Evolutionary conservation across 2,888 invertebrate genomes (phyloP).

Genomic region (Sarcophaga caerulescens): DNA sequence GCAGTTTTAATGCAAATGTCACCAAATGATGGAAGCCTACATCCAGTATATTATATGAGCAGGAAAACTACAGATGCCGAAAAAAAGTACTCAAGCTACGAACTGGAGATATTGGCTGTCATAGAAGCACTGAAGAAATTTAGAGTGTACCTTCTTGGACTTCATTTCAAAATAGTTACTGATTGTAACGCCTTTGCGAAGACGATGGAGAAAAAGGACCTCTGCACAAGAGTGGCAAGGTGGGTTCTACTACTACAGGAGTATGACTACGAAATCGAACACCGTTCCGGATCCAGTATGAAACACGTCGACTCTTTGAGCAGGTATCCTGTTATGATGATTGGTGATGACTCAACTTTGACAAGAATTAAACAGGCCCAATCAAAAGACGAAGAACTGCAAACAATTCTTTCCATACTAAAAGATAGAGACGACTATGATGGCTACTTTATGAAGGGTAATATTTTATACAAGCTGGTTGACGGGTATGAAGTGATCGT

Average conservation of each 20-base stretch:
- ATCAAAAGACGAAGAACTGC: constrained; percentile 51
- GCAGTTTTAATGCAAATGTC: constrained; percentile 57
- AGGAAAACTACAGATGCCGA: too few relatives aligned
- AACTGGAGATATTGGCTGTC: constrained; percentile 54
- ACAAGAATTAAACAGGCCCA: constrained; percentile 59
- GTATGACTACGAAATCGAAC: constrained; percentile 67
- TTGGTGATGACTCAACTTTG: constrained; percentile 21
- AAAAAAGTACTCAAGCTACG: too few relatives aligned
- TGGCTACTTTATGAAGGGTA: constrained; percentile 34
- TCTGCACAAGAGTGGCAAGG: constrained; percentile 59
- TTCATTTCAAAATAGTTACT: constrained; percentile 64
- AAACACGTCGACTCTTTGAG: constrained; percentile 68
- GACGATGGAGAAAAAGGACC: too few relatives aligned
- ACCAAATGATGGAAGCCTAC: constrained; percentile 15
- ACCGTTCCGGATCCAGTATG: constrained; percentile 60
- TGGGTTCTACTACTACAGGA: constrained; percentile 58
- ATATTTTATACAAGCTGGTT: constrained; percentile 51
- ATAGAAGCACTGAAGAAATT: constrained; percentile 69
- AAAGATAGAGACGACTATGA: neutral
- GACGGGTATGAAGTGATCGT: constrained; percentile 50
- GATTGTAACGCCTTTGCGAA: too few relatives aligned
- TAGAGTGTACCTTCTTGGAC: constrained; percentile 69
- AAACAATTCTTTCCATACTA: constrained; percentile 51
- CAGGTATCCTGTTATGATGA: constrained; percentile 57
- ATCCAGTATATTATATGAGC: constrained; percentile 51